These are phyloP conservation scores for Patella pellucida DNA, from an alignment of 2,888 invertebrate genomes.

Conservation along the genomic window DNA sequence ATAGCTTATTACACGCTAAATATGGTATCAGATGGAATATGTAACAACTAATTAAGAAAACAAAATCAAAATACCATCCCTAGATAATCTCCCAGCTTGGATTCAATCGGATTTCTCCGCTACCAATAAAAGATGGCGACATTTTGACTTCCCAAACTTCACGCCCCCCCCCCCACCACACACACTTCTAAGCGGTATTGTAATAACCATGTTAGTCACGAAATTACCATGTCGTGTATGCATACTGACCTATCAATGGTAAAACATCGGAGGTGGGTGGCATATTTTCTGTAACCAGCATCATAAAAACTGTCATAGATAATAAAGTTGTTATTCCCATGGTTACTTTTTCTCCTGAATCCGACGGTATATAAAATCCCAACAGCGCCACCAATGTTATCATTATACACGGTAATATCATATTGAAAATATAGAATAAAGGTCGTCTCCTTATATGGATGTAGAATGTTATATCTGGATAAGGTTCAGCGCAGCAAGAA, in stretches of 20 bases:
- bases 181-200: too few relatives aligned
- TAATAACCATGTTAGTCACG: background rate
- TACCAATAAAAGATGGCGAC: too few relatives aligned
- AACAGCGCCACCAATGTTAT: conserved; percentile 75
- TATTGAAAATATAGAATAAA: conserved; percentile 74
- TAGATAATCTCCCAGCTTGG: too few relatives aligned
- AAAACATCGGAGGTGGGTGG: conserved; percentile 75
- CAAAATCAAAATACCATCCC: too few relatives aligned
- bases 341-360: conserved; percentile 73
- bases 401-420: conserved; percentile 75
- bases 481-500: conserved; percentile 72
- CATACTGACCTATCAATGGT: conserved; percentile 73
- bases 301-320: conserved; percentile 75
- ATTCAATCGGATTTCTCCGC: too few relatives aligned
- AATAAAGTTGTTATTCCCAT: conserved; percentile 75
- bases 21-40: too few relatives aligned
- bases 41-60: too few relatives aligned
- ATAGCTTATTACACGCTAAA: too few relatives aligned
- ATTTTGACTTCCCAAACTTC: too few relatives aligned
- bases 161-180: too few relatives aligned
- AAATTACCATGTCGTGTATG: background rate
- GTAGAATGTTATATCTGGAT: conserved; percentile 73
- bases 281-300: conserved; percentile 75
- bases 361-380: conserved; percentile 76
- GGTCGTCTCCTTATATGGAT: conserved; percentile 73